Evolutionary conservation across 2,113 vertebrate genomes (phyloP), one percentile per base, ranked within the genome.

Genomic region (Panthera leo): DNA sequence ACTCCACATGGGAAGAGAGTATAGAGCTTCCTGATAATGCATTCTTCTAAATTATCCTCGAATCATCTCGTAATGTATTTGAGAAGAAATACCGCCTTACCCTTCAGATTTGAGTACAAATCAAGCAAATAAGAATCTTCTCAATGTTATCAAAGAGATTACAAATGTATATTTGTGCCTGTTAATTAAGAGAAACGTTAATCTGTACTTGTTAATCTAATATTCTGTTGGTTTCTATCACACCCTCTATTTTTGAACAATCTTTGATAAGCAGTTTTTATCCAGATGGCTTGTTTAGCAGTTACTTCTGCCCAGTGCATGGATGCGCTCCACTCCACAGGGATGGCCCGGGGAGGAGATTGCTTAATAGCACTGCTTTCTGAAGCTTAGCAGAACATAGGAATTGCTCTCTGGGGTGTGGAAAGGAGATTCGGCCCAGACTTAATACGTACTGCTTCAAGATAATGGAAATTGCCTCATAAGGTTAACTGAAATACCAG

Each of bases 321-420:
- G 27, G 39, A 27, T 76, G 97, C 97, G 80, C 89, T 88, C 0
- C 34, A 1, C 4, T 94, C 89, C 2, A 0, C 80, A 97, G 97
- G 94, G 76, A 85, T 85, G 95, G 84, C 70, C 16, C 89, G 92
- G 96, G 96, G 95, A 89, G 58, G 90, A 96, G n/a, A 61, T 96
- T 96, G 94, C 98, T 95, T 97, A 89, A 98, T 80, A 89, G 95
- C 79, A n/a, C 42, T 97, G 70, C 97, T 98, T 92, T 97, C 95
- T 97, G 96, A 87, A 97, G 96, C 71, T 27, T 98, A 96, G 65
- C 96, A 97, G 96, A 82, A 93, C 95, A 87, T 98, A 98, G 98
- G 99, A 99, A 98, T 98, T 98, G 98, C 98, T 98, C 89, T 93
- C 1, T 68, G 97, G 98, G 98, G 97, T 98, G 98, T 98, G 98